phyloP scores from a whole-genome alignment of 1,140 invertebrate genomes.

The Xylocopa sonorina region DNA sequence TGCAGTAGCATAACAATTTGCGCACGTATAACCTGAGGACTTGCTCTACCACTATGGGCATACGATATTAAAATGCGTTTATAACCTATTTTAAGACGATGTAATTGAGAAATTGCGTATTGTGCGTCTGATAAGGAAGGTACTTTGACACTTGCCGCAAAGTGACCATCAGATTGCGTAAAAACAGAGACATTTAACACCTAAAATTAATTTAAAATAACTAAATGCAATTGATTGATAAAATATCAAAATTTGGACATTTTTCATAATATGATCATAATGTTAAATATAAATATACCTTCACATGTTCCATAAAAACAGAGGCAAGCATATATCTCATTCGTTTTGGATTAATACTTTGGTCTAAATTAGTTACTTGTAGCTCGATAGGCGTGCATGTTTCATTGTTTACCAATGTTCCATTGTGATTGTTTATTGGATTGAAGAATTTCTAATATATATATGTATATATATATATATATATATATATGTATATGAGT shows the following conservation, averaged over 20 bases:
- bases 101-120: conserved; percentile 91
- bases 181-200: conserved; percentile 86
- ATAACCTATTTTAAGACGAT: conserved; percentile 91
- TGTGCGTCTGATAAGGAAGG: conserved; percentile 87
- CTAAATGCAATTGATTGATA: too few species aligned
- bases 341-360: conserved; percentile 87
- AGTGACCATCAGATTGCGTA: conserved; percentile 87
- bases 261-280: neutral
- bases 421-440: conserved; percentile 77
- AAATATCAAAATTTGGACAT: neutral
- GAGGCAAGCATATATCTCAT: conserved; percentile 86
- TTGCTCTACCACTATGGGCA: conserved; percentile 84
- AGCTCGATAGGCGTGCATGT: conserved; percentile 84
- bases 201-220: conserved; percentile 76
- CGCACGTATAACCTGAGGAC: conserved; percentile 86
- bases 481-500: too few species aligned
- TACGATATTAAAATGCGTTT: conserved; percentile 92
- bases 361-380: conserved; percentile 89
- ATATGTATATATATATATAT: too few species aligned
- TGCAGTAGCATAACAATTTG: conserved; percentile 85
- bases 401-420: conserved; percentile 61
- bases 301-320: conserved; percentile 87
- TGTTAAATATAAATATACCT: conserved; percentile 80
- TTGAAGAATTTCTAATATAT: conserved; percentile 76
- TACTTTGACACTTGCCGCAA: conserved; percentile 86